Conservation (phyloP, 1,140 invertebrate genomes). For the Bathynomus jamesi region DNA sequence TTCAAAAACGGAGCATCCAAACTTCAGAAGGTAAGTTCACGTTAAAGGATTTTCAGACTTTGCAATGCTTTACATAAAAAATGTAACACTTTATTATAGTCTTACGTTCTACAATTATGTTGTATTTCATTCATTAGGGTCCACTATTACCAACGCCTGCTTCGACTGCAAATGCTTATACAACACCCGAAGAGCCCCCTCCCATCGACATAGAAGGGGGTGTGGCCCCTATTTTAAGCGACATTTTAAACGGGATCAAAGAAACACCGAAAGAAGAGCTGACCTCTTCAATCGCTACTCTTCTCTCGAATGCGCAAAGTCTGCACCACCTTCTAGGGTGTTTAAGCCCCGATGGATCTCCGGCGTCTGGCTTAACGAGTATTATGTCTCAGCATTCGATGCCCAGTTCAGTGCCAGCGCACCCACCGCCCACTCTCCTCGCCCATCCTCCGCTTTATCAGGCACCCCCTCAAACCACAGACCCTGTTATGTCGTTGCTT, state of each 20-base stretch:
- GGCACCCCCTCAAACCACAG: slow-evolving; percentile 25
- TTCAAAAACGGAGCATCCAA: background rate
- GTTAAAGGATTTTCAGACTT: too few species aligned
- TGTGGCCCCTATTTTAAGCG: slow-evolving; percentile 18
- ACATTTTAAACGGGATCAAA: slow-evolving; percentile 26
- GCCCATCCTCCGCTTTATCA: slow-evolving; percentile 24
- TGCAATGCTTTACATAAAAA: too few species aligned
- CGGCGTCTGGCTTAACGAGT: slow-evolving; percentile 10
- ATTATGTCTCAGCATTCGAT: slow-evolving; percentile 6
- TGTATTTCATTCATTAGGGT: slow-evolving; percentile 4
- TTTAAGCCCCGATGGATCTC: slow-evolving; percentile 27
- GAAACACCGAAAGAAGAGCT: slow-evolving; percentile 36
- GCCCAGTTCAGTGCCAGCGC: slow-evolving; percentile 1
- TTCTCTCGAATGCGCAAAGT: slow-evolving; percentile 42
- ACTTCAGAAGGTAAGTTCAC: background rate
- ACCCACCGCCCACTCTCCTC: background rate
- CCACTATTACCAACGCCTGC: slow-evolving; percentile 25
- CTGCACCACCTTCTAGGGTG: slow-evolving; percentile 41
- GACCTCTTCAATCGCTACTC: slow-evolving; percentile 41
- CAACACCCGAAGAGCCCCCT: slow-evolving; percentile 1
- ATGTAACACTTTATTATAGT: background rate
- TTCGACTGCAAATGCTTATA: background rate
- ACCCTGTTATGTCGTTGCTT: slow-evolving; percentile 25
- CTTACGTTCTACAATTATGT: background rate
- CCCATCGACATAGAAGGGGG: slow-evolving; percentile 8